Base-by-base conservation (phyloP, 2,113 vertebrate species). In the Hippocampus guttulatus region DNA sequence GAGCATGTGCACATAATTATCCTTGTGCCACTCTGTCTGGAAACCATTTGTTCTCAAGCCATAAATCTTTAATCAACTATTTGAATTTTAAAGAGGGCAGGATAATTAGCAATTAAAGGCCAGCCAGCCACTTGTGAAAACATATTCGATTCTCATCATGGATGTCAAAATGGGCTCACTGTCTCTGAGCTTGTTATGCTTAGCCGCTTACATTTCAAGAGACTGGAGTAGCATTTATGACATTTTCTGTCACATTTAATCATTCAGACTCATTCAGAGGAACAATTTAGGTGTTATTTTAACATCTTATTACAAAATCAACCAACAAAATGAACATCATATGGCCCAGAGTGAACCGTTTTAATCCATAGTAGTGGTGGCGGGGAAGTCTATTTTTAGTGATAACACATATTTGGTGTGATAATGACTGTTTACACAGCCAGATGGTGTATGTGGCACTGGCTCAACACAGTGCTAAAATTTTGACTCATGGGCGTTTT, bases 381-480 rank as follows among this genome's bases (percentile, higher is more conserved):
- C 4, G 43, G 12, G 41, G 11, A 25, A 3, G 7, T 51, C 52
- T 65, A 33, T 40, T 61, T 45, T 65, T 23, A 64, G 49, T 57
- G 61, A 5, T 1, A 30, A 68, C 51, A 43, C 45, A 55, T 5
- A 64, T 68, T 33, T 67, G 5, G 23, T 65, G 10, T 2, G 33
- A 52, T 21, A 67, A n/a, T 54, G 27, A 33, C 27, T 33, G 30
- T 68, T 38, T 68, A 68, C 66, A 68, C 30, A 64, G 43, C 38
- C 45, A 38, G 51, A 41, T 1, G 0, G 7, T 25, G 47, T 55
- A n/a, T 25, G 21, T 68, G 66, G 8, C 52, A 21, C 10, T 70
- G 30, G 16, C 45, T 67, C 23, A 67, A 23, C 23, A 45, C 23
- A 65, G 43, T 47, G n/a, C 41, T 18, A n/a, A 51, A 23, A 27